Evolutionary conservation across 2,113 vertebrate species (phyloP), one percentile per base, ranked within the genome.

Genomic region (Prinia subflava): DNA sequence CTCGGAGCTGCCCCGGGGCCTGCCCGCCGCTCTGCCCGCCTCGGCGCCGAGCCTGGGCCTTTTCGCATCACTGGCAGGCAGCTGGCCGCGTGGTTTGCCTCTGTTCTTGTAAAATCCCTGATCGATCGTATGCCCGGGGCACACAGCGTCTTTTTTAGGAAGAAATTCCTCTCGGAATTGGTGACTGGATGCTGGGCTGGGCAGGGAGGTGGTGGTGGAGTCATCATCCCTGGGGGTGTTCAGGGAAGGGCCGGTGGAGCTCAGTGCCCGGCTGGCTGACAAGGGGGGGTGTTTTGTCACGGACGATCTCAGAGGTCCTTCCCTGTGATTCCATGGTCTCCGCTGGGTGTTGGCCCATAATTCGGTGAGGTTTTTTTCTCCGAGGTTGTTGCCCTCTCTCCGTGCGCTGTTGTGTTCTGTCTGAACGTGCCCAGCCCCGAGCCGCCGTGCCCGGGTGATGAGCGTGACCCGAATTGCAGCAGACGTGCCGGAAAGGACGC

Each of bases 281-380:
- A 0, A 0, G 37, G 63, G 7, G 27, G 1, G 21, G 1, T 17
- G 12, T 13, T 15, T 0, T 50, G 7, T 28, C 50, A 12, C 60
- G 7, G 82, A 1, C 31, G 46, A 2, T 6, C 53, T 15, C 35
- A 13, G 27, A 15, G 37, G 3, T 23, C 25, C 12, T 6, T 25
- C 4, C 2, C 69, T 15, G 35, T 13, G 11, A 0, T 13, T 18
- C 74, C 7, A 47, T 3, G 33, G 2, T 50, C 6, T n/a, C 41
- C 22, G 0, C 1, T 1, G 1, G 20, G 3, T 47, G 9, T 41
- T n/a, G 46, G 57, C 35, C 31, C 10, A 35, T 37, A 12, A 15
- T 27, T 21, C 30, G 3, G 6, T 21, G 12, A 1, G 9, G 9
- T 8, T 9, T 77, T 33, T 33, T 31, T 24, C 31, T 25, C 10